These are phyloP conservation scores for Anas platyrhynchos DNA, from an alignment of 2,113 vertebrate species.

Conservation along the genomic window DNA sequence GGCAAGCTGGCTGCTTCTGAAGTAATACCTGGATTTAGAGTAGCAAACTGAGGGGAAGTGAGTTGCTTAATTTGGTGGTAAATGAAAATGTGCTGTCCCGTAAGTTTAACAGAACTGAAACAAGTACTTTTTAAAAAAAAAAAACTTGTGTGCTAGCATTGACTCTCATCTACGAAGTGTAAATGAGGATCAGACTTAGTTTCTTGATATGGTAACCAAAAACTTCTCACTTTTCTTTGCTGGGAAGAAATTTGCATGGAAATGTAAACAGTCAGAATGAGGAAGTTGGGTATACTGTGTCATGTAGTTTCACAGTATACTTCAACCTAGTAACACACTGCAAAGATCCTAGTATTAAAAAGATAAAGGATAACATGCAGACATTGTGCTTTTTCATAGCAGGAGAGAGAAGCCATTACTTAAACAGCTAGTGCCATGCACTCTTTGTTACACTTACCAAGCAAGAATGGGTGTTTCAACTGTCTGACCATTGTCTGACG, in stretches of 20 bases:
- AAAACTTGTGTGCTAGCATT: neutral
- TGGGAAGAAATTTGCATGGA: conserved; percentile 30
- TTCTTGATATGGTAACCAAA: neutral
- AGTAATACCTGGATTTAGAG: neutral
- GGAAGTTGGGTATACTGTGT: neutral
- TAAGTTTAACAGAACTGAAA: conserved; percentile 50
- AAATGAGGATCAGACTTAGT: neutral
- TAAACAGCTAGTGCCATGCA: neutral
- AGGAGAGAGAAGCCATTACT: neutral
- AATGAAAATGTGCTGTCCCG: neutral
- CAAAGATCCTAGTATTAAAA: neutral
- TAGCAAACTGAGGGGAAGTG: neutral
- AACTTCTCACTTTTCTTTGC: conserved; percentile 37
- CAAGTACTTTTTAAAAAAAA: neutral
- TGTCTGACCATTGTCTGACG: neutral
- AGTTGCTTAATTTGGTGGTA: neutral
- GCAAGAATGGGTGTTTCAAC: neutral
- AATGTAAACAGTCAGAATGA: conserved; percentile 46
- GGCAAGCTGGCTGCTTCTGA: neutral
- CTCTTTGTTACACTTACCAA: neutral
- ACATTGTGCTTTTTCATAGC: neutral
- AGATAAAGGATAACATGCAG: neutral
- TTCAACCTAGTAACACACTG: neutral
- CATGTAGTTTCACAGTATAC: neutral
- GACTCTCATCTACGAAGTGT: neutral